Base-by-base conservation (phyloP, 2,113 vertebrate species). In the Sylvietta virens region DNA sequence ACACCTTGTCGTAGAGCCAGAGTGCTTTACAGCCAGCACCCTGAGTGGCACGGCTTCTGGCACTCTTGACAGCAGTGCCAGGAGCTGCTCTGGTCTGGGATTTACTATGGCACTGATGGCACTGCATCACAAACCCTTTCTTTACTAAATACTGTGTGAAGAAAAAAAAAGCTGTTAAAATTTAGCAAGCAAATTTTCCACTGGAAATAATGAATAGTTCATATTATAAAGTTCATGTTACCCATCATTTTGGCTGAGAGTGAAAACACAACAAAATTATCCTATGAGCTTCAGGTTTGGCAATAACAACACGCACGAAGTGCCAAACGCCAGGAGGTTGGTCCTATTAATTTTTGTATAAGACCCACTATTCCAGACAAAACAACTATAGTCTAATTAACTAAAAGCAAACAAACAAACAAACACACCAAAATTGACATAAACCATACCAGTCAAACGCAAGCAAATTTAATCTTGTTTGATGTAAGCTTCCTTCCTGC, bases 191-290 rank as follows among this genome's bases (percentile, higher is more conserved):
- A 90, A 81, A 65, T 89, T 83, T 91, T 91, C 88, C 66, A 90
- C 60, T 74, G 48, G 70, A 97, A 97, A 95, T 92, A 97, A 96
- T 96, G 96, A 97, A 89, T 61, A 92, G 60, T 76, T 96, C 50
- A 74, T 79, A 47, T 95, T 95, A 92, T 90, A 91, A 95, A 97
- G 89, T 79, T 64, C 47, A 64, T 79, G 76, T 81, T 66, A 91
- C 6, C 33, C 44, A 48, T 31, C 39, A 40, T 58, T 82, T 82
- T 62, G 48, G 39, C 19, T 60, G 81, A 82, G n/a, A 86, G 28
- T 12, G 44, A 88, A 91, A 96, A 80, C 44, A 86, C 42, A 56
- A 80, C 8, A 73, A 64, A 87, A 84, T 66, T 78, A 7, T 89
- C 85, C 78, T 24, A 94, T 17, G 37, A 51, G 33, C 66, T 82